Conservation (phyloP, 2,113 vertebrate genomes). For the Dendrocopos noguchii region DNA sequence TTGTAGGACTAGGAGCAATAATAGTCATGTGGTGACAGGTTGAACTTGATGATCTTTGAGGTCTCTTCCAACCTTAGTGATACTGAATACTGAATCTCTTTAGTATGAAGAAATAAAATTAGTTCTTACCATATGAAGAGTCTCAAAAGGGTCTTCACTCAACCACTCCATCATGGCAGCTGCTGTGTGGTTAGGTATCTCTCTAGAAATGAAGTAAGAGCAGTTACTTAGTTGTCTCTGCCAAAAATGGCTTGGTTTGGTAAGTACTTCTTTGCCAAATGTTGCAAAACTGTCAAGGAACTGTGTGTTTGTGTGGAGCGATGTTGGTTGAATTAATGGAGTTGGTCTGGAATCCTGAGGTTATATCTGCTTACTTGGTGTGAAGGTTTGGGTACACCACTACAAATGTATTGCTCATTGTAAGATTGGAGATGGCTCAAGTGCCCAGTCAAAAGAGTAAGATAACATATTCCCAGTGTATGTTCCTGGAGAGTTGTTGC, state of each 20-base stretch:
- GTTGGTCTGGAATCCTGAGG: neutral
- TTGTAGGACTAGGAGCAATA: neutral
- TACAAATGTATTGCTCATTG: fast-evolving
- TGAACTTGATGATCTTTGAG: too few relatives aligned
- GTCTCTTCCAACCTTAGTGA: too few relatives aligned
- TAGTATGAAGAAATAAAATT: neutral
- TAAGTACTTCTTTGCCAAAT: neutral
- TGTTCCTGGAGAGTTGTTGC: neutral
- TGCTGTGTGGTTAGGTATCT: too few relatives aligned
- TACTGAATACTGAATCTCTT: too few relatives aligned
- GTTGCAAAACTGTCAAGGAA: neutral
- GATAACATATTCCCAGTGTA: neutral
- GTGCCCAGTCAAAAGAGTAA: neutral
- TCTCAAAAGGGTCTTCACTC: too few relatives aligned
- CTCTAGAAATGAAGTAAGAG: neutral
- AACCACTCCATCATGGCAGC: too few relatives aligned
- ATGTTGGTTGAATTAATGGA: neutral
- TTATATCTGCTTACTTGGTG: neutral
- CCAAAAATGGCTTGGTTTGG: neutral
- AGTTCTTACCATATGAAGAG: too few relatives aligned
- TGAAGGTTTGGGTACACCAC: neutral
- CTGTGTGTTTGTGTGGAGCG: neutral
- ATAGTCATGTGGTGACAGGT: too few relatives aligned
- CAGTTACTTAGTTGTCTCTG: neutral
- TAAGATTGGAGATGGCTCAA: neutral